phyloP scores from a whole-genome alignment of 2,113 vertebrate species.

The Coryphaenoides rupestris region DNA sequence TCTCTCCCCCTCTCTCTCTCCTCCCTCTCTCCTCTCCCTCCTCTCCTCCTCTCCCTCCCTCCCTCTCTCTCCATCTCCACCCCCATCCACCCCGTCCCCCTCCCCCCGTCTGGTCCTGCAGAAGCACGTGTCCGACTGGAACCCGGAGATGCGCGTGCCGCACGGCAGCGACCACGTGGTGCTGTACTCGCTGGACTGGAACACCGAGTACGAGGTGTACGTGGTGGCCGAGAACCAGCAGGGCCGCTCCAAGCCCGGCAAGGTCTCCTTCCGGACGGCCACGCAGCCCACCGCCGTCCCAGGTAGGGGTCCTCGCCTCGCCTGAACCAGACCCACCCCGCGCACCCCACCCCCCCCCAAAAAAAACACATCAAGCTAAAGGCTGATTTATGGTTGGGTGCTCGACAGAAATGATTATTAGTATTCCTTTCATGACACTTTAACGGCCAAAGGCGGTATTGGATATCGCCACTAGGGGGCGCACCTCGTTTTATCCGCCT shows the following conservation, averaged over 20 bases:
- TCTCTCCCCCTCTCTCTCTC: no score
- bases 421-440: no score
- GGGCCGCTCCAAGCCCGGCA: constrained; percentile 83
- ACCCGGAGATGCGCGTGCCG: constrained; percentile 87
- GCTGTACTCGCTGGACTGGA: constrained; percentile 90
- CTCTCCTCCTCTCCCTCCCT: neutral
- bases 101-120: constrained; percentile 37
- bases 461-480: no score
- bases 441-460: no score
- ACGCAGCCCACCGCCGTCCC: constrained; percentile 87
- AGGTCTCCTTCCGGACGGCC: constrained; percentile 80
- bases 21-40: neutral
- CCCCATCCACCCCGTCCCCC: neutral
- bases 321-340: neutral
- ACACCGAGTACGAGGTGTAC: constrained; percentile 89
- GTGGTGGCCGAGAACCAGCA: constrained; percentile 92
- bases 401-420: no score
- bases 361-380: constrained; percentile 27
- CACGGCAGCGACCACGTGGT: constrained; percentile 79
- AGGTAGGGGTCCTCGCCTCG: constrained; percentile 74
- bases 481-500: no score
- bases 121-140: constrained; percentile 87
- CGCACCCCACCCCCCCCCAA: constrained; percentile 15
- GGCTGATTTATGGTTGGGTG: no score
- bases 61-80: neutral